Evolutionary conservation across 1,140 invertebrate species (phyloP), one percentile per base, ranked within the genome.

Genomic region (Drosophila tropicalis): DNA sequence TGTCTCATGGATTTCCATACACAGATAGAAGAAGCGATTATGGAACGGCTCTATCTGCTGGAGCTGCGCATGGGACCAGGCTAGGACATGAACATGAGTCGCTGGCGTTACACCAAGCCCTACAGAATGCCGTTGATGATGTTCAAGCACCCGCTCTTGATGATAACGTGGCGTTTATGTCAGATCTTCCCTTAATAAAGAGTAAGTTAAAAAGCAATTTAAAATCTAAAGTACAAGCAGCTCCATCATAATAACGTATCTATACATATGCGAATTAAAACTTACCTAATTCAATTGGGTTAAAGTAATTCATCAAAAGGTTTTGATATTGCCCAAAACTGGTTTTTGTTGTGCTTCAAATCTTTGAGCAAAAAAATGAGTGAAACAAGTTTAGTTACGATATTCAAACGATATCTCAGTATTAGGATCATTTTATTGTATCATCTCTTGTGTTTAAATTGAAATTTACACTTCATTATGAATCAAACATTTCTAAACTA

Each of bases 101-200:
- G 55, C 89, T 95, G 22, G 94, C 94, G 3, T 84, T 95, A 34
- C 95, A 95, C 78, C 94, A 95, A 87, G 95, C 94, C 5, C 85
- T 95, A 17, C 94, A 95, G 70, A 94, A 94, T 71, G 94, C 95
- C 3, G 95, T 97, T 36, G 96, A 97, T 81, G 96, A 96, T 85
- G 94, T 94, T 56, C 94, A 96, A 95, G 96, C 96, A 92, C 94
- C 96, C 75, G 96, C 95, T 72, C 95, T 97, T 90, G 96, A 97
- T 91, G 96, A 97, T 83, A 96, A 95, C 76, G 95, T 95, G 66
- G 95, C 95, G 17, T 97, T 97, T 92, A 97, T 97, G 94, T 96
- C 96, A 73, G 96, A 97, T 89, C 93, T 97, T 91, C 96, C 96
- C 72, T 93, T 97, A 75, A 94, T 97, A 79, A 97, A 97, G 95